Percentiles rank a stretch among this genome's conserved stretches.
These are phyloP conservation scores for Tadarida brasiliensis DNA, from an alignment of 2,797 vertebrate genomes.

Conservation along the genomic window DNA sequence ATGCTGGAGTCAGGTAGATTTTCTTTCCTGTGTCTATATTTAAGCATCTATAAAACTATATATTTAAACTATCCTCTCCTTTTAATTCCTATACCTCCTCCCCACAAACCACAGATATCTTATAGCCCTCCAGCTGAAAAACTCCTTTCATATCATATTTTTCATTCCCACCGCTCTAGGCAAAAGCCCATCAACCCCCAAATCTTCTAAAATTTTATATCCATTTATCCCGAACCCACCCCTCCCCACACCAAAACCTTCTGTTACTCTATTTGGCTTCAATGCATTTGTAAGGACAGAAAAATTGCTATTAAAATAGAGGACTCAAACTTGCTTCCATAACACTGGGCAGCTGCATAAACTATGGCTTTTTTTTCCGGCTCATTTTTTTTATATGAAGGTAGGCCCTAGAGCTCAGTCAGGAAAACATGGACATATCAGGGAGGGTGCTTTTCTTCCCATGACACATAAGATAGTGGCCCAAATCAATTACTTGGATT, in stretches of 20 bases:
- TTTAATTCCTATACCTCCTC: not conserved
- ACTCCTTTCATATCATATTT: not conserved
- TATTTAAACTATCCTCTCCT: not conserved
- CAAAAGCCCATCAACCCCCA: not conserved
- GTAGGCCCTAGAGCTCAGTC: not conserved
- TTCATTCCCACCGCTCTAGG: not conserved
- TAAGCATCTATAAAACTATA: not conserved
- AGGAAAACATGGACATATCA: not conserved
- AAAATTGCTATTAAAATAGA: not conserved
- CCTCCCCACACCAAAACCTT: not conserved
- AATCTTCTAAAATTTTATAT: not conserved
- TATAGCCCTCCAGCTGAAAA: not conserved
- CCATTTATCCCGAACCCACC: not conserved
- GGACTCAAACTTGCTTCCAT: not conserved
- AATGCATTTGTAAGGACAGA: constrained; percentile 5
- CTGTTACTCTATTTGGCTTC: not conserved
- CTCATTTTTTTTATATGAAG: not conserved
- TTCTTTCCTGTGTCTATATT: constrained; percentile 12
- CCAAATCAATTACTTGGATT: not conserved
- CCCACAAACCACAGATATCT: not conserved
- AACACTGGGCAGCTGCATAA: not conserved
- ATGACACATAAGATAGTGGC: not conserved
- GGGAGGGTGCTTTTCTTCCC: not conserved
- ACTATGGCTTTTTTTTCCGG: not conserved
- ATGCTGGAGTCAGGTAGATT: not conserved